Evolutionary conservation across 2,113 vertebrate genomes (phyloP).

Genomic region (Paradoxurus hermaphroditus): DNA sequence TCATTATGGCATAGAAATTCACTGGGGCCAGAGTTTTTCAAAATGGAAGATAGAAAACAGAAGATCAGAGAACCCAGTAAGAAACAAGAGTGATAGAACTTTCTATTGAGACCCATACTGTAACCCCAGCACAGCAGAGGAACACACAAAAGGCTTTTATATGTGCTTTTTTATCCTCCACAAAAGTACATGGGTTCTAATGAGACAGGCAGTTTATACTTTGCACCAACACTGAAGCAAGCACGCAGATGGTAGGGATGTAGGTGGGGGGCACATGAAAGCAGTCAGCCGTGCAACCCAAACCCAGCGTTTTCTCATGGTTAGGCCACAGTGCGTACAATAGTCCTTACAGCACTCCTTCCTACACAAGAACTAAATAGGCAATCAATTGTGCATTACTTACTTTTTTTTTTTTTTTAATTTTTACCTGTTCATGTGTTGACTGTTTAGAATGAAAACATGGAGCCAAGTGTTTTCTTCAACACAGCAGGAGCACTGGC

Average conservation of each 20-base stretch:
- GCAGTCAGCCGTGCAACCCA: accelerated
- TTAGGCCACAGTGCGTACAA: not conserved
- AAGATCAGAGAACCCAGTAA: not conserved
- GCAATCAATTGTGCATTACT: not conserved
- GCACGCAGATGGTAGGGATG: too few relatives aligned
- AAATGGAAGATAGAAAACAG: not conserved
- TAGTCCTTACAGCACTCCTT: not conserved
- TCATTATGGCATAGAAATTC: not conserved
- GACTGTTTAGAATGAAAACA: not conserved
- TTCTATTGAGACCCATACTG: not conserved
- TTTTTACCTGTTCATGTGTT: not conserved
- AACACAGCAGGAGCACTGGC: accelerated
- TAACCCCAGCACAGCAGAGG: not conserved
- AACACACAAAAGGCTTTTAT: not conserved
- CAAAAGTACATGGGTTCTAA: not conserved
- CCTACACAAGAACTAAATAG: not conserved
- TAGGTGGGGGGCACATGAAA: not conserved
- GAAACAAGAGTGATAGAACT: not conserved
- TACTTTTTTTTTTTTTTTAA: not conserved
- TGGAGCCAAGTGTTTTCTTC: not conserved
- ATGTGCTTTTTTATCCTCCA: not conserved
- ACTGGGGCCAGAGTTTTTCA: not conserved
- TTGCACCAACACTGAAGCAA: not conserved
- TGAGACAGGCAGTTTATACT: too few relatives aligned
- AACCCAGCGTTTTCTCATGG: accelerated